Base-by-base conservation (phyloP, 2,113 vertebrate species). In the Chloropsis hardwickii region DNA sequence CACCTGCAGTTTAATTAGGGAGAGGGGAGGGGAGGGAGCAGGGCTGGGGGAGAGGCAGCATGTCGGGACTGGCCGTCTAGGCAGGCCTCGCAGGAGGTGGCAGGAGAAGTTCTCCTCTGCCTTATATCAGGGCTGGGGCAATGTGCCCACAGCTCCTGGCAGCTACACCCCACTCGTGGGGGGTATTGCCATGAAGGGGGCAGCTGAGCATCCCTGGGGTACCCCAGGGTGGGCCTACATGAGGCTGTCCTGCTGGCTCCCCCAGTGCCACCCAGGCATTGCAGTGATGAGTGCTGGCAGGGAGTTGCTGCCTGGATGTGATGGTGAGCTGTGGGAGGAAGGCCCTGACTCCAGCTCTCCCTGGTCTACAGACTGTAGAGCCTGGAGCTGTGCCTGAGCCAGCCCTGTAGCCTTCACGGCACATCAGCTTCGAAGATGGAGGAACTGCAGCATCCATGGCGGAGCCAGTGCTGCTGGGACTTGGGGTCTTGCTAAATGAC, bases 1-100 rank as follows among this genome's bases (percentile, higher is more conserved):
- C 98, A 98, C 94, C 96, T 96, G 96, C 92, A 97, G 97, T 97
- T 98, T 97, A 98, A 97, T 97, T 97, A 95, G 94, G 88, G 91
- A 96, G 94, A 95, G 94, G 93, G 66, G 88, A 90, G 91, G 90
- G 79, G 61, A 88, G 86, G 91, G 95, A 86, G 86, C 7, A 6
- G 91, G 91, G 95, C 85, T 90, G 94, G 95, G 94, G 94, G 92
- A 95, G 89, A 94, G 83, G 81, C 39, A 12, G 88, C 97, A 2
- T 97, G 97, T 97, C 1, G 31, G 87, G 95, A 95, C 97, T 92
- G 80, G 97, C 92, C 2, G 25, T 47, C 53, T 73, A 67, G 2
- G 35, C 20, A 19, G 78, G 90, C 90, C 74, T 92, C 1, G 9
- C 64, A n/a, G 84, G 93, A 93, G 73, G 72, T 70, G 90, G 81